Evolutionary conservation across 2,888 invertebrate species (phyloP).

Genomic region (Uropetala carovei): DNA sequence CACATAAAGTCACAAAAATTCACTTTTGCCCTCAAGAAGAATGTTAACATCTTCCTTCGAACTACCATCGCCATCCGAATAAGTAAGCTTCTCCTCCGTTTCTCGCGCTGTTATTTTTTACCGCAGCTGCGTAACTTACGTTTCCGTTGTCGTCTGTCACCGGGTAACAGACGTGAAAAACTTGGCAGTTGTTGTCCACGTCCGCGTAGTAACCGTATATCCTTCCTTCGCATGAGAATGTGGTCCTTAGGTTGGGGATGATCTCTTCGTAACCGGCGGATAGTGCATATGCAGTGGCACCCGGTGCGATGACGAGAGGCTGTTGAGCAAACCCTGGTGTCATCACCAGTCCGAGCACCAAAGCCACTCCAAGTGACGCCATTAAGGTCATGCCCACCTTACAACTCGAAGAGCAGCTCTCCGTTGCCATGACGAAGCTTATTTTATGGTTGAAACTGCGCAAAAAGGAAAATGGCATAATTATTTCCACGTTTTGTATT

Average conservation of each 20-base stretch:
- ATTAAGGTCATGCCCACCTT: neutral
- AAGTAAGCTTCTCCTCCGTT: too few relatives aligned
- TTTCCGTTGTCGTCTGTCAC: slow-evolving; percentile 83
- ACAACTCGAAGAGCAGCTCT: neutral
- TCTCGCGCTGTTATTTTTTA: neutral
- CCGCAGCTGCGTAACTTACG: slow-evolving; percentile 70
- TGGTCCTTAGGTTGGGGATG: slow-evolving; percentile 86
- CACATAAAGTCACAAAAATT: too few relatives aligned
- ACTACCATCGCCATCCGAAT: too few relatives aligned
- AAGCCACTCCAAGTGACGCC: neutral
- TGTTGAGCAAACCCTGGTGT: slow-evolving; percentile 3
- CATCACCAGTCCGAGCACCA: neutral
- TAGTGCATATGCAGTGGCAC: neutral
- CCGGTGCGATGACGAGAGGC: neutral
- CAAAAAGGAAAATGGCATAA: neutral
- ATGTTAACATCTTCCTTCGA: too few relatives aligned
- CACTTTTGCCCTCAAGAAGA: too few relatives aligned
- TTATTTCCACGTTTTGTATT: neutral
- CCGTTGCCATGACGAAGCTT: neutral
- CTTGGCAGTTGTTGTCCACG: slow-evolving; percentile 89
- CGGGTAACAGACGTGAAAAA: slow-evolving; percentile 90
- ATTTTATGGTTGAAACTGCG: neutral
- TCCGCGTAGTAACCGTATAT: slow-evolving; percentile 92
- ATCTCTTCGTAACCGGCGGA: slow-evolving; percentile 74
- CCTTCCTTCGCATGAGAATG: slow-evolving; percentile 86